These are phyloP conservation scores for Silurus aristotelis DNA, from an alignment of 2,797 vertebrate genomes.

Conservation along the genomic window DNA sequence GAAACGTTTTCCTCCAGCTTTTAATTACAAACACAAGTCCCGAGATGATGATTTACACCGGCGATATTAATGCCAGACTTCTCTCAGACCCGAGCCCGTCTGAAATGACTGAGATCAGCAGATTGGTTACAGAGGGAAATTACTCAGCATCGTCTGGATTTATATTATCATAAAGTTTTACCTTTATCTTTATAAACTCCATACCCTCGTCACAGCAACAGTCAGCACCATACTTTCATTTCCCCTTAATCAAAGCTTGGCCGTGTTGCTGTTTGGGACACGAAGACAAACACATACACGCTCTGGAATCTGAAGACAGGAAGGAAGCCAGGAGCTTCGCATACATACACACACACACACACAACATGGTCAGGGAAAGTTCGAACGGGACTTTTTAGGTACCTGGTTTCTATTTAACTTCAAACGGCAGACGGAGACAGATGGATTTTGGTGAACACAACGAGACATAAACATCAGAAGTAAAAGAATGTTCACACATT, in stretches of 20 bases:
- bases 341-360: neutral
- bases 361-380: slow-evolving; percentile 52
- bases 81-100: neutral
- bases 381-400: slow-evolving; percentile 38
- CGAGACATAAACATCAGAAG: slow-evolving; percentile 14
- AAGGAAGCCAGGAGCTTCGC: slow-evolving; percentile 55
- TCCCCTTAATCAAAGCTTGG: neutral
- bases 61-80: slow-evolving; percentile 6
- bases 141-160: slow-evolving; percentile 51
- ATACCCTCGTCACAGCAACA: slow-evolving; percentile 15
- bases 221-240: slow-evolving; percentile 7
- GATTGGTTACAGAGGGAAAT: slow-evolving; percentile 37
- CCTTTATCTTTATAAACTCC: slow-evolving; percentile 48
- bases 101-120: slow-evolving; percentile 48
- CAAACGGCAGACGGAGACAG: neutral
- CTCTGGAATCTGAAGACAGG: slow-evolving; percentile 44
- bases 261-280: neutral
- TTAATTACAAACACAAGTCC: neutral
- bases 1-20: neutral
- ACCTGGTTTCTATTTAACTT: slow-evolving; percentile 47
- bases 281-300: neutral
- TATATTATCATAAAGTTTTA: slow-evolving; percentile 45
- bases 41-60: neutral
- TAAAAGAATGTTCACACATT: slow-evolving; percentile 17
- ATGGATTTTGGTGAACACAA: neutral